Evolutionary conservation across 2,113 vertebrate genomes (phyloP).

Genomic region (Bubo blakistoni): DNA sequence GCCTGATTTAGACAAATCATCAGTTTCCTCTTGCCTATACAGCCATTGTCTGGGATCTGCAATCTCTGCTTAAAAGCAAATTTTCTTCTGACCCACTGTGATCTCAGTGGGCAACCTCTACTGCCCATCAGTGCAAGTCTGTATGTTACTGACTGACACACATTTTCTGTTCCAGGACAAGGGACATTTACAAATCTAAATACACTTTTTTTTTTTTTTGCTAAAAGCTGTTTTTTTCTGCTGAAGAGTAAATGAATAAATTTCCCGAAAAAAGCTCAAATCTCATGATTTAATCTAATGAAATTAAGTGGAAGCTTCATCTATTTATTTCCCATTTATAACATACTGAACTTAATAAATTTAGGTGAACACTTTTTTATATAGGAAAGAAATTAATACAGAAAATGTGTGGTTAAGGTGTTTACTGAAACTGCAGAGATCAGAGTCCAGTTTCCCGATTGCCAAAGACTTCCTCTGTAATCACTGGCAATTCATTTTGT

Average conservation of each 20-base stretch:
- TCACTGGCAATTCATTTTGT: background rate
- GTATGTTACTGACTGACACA: background rate
- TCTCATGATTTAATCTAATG: background rate
- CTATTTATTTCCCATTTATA: background rate
- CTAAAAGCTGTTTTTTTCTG: background rate
- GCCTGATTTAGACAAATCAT: slow-evolving; percentile 22
- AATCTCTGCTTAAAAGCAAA: background rate
- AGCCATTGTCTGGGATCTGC: background rate
- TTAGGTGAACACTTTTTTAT: background rate
- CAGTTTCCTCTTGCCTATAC: background rate
- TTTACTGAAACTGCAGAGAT: background rate
- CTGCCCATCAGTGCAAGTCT: background rate
- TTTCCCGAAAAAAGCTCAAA: background rate
- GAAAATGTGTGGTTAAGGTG: background rate
- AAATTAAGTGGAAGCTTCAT: background rate
- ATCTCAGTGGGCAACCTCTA: background rate
- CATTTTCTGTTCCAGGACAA: background rate
- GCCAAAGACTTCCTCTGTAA: background rate
- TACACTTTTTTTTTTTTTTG: background rate
- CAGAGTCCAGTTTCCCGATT: background rate
- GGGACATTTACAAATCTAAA: background rate
- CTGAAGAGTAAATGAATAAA: background rate
- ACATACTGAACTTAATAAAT: background rate
- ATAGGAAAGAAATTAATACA: background rate
- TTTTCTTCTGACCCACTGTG: background rate